A percentile compares a stretch with the other conserved stretches of the same genome.
Evolutionary conservation across 2,797 vertebrate species (phyloP).

Genomic region (Acanthopagrus latus): DNA sequence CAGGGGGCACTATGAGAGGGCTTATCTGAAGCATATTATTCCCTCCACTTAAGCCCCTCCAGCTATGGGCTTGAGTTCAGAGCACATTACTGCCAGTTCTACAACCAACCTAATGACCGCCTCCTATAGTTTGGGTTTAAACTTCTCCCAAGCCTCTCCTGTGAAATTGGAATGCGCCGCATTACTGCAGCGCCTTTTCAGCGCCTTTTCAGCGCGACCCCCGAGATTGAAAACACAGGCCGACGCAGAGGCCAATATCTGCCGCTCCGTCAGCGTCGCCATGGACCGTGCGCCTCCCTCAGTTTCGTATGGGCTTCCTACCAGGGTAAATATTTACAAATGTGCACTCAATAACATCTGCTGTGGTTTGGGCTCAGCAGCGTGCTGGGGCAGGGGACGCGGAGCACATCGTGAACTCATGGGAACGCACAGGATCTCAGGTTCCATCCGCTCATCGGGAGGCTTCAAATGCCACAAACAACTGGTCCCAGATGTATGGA

Average conservation of each 20-base stretch:
- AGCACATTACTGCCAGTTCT: conserved; percentile 34
- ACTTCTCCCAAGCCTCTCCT: conserved; percentile 43
- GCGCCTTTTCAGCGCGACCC: conserved; percentile 42
- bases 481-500: conserved; percentile 74
- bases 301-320: conserved; percentile 55
- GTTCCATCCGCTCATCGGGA: conserved; percentile 71
- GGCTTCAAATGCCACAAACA: conserved; percentile 74
- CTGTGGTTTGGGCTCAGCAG: conserved; percentile 66
- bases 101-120: conserved; percentile 34
- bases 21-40: conserved; percentile 41
- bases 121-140: conserved; percentile 46
- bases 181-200: conserved; percentile 38
- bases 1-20: conserved; percentile 37
- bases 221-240: conserved; percentile 49
- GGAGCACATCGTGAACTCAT: conserved; percentile 74
- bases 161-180: conserved; percentile 36
- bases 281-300: conserved; percentile 48
- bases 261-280: conserved; percentile 44
- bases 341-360: conserved; percentile 76
- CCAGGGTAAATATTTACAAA: conserved; percentile 83
- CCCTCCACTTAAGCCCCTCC: conserved; percentile 20
- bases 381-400: conserved; percentile 54
- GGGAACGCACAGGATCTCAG: conserved; percentile 66
- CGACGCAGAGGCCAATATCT: conserved; percentile 58
- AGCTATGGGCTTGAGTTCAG: conserved; percentile 32